Base-by-base conservation (phyloP, 2,113 vertebrate genomes). In the Sorex fumeus region DNA sequence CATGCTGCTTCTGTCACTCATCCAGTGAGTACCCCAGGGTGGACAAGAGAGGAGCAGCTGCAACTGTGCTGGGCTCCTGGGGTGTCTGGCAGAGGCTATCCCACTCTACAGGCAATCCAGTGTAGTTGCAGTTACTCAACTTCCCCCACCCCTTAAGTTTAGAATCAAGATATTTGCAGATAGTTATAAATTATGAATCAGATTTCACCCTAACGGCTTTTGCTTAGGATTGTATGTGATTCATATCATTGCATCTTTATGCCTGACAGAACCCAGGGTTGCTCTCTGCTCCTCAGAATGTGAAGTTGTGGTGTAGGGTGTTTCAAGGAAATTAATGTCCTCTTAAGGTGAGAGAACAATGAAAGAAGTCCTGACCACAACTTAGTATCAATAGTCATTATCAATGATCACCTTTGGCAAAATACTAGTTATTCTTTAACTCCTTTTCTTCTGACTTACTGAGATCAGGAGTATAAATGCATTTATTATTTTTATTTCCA, bases 111-210 rank as follows among this genome's bases (percentile, higher is more conserved):
- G 30, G 27, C 16, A 18, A 25, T 57, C 82, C 57, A 81, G 10
- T 80, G 91, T 30, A 57, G 45, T 25, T 45, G 45, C 27, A 57
- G 1, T 76, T 32, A 12, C 76, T 64, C 12, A 32, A 30, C 7
- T 28, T 76, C 75, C 13, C 47, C 47, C 47, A 10, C 5, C 47
- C 47, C 47, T 50, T 50, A 50, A 50, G 47, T 50, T 50, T 91
- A 30, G 88, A 89, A 72, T 23, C 25, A 89, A 82, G 69, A 93
- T 30, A 16, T 76, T 91, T 80, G 4, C 40, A 18, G 71, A 34
- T 45, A 66, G n/a, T 60, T 45, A 83, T 64, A 82, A 82, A 69
- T 60, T 85, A 6, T 32, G 3, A 15, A 13, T 67, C 18, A 40
- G 18, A 81, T 72, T 87, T 87, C 57, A 90, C 18, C 15, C 10